Base-by-base conservation (phyloP, 2,888 invertebrate species). In the Ceramica pisi region DNA sequence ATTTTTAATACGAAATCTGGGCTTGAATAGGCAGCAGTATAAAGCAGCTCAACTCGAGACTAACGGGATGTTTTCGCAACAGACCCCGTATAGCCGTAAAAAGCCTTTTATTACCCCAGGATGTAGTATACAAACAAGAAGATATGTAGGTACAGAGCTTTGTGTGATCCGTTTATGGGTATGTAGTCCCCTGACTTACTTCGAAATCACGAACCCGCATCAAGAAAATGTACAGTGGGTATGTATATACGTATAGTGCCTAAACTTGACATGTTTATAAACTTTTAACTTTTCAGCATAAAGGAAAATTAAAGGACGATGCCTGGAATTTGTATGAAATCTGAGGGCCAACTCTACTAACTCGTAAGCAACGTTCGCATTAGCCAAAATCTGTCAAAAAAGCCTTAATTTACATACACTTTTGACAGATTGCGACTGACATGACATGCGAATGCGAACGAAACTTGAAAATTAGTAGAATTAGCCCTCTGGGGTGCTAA, bases 51-150 rank as follows among this genome's bases (percentile, higher is more conserved):
- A 19, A 41, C n/a, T 65, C 3, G 19, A 41, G 50, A 63, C 41
- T 23, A 65, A 67, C 21, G 41, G 31, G 31, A 12, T 23, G 35
- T 60, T 67, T 60, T 69, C 50, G 44, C 46, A 31, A 53, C 19
- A 67, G 56, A 41, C 51, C 41, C 38, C n/a, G 53, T 50, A 50
- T 51, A 66, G 57, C 67, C 55, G 44, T 60, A 70, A 71, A 44
- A 68, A 48, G 41, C 16, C 14, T 79, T 82, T 79, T 67, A 71
- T 74, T 69, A 57, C 50, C 53, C 62, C 26, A 61, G 53, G 9
- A 23, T 50, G 21, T 61, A 38, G 10, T 48, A 46, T 26, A 56
- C 31, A 38, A 14, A 75, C 59, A 46, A 38, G 31, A 48, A 67
- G 46, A n/a, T 71, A 67, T 19, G 21, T 71, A 67, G 16, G 21